Evolutionary conservation across 2,797 vertebrate species (phyloP).

Genomic region (Eospalax fontanierii): DNA sequence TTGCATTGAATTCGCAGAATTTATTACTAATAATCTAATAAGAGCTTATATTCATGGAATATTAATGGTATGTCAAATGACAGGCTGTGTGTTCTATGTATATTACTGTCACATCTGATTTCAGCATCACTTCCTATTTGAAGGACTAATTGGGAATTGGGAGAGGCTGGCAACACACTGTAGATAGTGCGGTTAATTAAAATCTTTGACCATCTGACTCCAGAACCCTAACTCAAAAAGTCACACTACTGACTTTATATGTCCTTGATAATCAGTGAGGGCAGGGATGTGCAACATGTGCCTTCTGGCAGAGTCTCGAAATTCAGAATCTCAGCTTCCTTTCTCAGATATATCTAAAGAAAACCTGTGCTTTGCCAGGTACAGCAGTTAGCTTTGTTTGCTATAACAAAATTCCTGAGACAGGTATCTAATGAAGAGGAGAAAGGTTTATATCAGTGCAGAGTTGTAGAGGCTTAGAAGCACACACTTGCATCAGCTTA

Average conservation of each 20-base stretch:
- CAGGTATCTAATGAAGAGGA: not conserved
- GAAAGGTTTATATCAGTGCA: not conserved
- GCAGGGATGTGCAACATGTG: not conserved
- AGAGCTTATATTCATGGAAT: constrained; percentile 39
- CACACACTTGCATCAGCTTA: too few relatives aligned
- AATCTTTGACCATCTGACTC: not conserved
- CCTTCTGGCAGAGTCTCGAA: not conserved
- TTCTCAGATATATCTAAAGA: not conserved
- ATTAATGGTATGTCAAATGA: constrained; percentile 33
- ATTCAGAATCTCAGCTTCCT: not conserved
- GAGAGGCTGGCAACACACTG: not conserved
- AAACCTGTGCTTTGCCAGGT: not conserved
- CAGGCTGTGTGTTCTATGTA: not conserved
- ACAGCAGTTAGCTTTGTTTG: not conserved
- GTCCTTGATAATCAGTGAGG: not conserved
- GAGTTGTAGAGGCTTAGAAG: not conserved
- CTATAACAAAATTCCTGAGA: not conserved
- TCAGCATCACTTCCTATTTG: not conserved
- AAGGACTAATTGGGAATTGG: not conserved
- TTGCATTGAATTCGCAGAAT: constrained; percentile 61
- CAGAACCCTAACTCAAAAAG: not conserved
- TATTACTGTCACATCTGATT: constrained; percentile 19
- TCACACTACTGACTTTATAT: not conserved
- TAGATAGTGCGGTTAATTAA: not conserved
- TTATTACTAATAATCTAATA: constrained; percentile 65